Evolutionary conservation across 2,113 vertebrate species (phyloP).

Genomic region (Oceanites oceanicus): DNA sequence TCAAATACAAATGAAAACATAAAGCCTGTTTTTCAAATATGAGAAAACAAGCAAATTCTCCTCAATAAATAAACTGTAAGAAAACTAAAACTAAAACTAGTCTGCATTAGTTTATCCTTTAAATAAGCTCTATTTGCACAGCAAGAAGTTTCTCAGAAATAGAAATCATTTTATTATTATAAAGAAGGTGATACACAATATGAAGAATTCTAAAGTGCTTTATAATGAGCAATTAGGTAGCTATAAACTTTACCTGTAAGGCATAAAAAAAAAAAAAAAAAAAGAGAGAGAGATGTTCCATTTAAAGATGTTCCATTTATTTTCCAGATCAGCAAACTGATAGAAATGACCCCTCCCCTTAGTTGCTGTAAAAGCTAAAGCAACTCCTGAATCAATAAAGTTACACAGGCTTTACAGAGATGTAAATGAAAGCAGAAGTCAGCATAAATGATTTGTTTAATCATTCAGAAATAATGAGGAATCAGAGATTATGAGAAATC

Average conservation of each 20-base stretch:
- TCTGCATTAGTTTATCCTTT: not conserved
- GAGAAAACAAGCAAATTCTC: not conserved
- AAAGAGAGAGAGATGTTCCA: no score
- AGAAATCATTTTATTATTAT: not conserved
- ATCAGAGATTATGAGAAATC: not conserved
- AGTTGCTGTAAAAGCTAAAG: not conserved
- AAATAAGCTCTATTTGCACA: not conserved
- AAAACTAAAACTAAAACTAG: not conserved
- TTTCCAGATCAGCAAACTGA: not conserved
- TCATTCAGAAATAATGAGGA: slow-evolving; percentile 21
- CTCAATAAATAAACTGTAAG: not conserved
- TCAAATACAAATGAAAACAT: not conserved
- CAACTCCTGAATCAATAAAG: not conserved
- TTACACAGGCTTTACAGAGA: not conserved
- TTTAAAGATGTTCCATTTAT: not conserved
- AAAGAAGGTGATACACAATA: not conserved
- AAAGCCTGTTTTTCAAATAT: not conserved
- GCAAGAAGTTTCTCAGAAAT: not conserved
- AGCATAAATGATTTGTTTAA: not conserved
- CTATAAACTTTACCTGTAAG: not conserved
- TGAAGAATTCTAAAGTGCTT: not conserved
- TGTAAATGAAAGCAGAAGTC: slow-evolving; percentile 14
- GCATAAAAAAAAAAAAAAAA: not conserved
- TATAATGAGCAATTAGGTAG: not conserved
- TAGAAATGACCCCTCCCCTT: not conserved